Evolutionary conservation across 2,113 vertebrate species (phyloP).

Genomic region (Nothoprocta pentlandii): DNA sequence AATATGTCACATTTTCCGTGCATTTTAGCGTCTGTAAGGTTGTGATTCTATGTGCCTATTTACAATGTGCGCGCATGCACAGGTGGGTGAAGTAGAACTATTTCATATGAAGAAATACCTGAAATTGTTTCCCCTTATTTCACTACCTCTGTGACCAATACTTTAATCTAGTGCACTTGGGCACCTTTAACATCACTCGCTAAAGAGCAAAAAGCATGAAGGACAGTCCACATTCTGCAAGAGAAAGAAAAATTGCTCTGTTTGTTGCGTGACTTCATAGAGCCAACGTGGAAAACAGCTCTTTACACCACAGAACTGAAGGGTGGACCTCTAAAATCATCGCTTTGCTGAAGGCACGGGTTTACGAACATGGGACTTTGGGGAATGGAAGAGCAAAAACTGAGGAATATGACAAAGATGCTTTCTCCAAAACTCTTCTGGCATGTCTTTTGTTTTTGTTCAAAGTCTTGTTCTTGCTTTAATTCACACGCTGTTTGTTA

Average conservation of each 20-base stretch:
- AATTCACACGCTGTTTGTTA: background rate
- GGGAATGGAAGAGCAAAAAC: background rate
- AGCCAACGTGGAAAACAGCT: background rate
- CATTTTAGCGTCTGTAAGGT: background rate
- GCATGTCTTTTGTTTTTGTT: background rate
- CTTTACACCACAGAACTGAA: background rate
- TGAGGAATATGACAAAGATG: background rate
- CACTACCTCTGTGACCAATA: background rate
- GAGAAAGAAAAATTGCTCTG: background rate
- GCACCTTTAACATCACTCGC: background rate
- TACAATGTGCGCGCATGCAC: background rate
- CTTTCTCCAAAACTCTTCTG: background rate
- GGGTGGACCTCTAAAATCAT: background rate
- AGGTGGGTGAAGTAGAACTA: background rate
- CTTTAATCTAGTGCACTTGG: too few relatives aligned
- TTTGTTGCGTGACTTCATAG: background rate
- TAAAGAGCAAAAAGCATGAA: background rate
- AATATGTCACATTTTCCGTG: background rate
- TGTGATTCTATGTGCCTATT: background rate
- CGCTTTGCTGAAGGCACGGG: background rate
- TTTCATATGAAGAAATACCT: background rate
- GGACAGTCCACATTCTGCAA: background rate
- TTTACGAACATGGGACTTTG: background rate
- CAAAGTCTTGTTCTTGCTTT: background rate
- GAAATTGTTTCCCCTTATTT: background rate